phyloP scores from a whole-genome alignment of 2,113 vertebrate genomes.

The Rhagologus leucostigma region DNA sequence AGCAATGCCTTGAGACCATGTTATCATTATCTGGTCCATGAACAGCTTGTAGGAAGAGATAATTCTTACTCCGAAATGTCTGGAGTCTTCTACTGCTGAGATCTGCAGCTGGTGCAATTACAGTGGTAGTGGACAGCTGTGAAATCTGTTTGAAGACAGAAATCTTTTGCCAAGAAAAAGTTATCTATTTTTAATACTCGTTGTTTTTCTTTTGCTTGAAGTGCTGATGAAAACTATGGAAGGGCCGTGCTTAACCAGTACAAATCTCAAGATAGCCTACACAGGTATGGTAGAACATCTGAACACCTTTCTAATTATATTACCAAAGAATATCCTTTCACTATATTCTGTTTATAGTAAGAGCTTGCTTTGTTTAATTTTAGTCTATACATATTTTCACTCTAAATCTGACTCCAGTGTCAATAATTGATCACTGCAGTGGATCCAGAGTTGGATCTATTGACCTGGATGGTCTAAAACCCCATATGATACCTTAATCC shows the following conservation, averaged over 20 bases:
- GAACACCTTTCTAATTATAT: background rate
- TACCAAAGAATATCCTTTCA: background rate
- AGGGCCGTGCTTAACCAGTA: conserved; percentile 69
- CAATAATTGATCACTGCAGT: background rate
- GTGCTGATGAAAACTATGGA: conserved; percentile 86
- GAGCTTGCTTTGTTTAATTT: background rate
- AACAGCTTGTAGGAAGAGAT: background rate
- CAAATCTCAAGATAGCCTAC: conserved; percentile 75
- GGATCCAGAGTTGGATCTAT: background rate
- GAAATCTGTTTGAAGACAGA: background rate
- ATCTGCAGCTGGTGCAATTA: background rate
- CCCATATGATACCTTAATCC: background rate
- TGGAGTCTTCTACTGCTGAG: background rate
- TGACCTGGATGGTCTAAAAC: background rate
- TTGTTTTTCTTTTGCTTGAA: conserved; percentile 58
- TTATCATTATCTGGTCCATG: background rate
- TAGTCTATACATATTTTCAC: background rate
- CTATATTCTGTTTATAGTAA: background rate
- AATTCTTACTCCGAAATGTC: background rate
- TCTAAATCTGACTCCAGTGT: background rate
- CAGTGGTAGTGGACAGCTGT: background rate
- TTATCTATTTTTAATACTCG: background rate
- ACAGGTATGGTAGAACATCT: conserved; percentile 64
- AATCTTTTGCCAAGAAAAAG: background rate
- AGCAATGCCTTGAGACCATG: background rate